A percentile compares a stretch with the other conserved stretches of the same genome.
These are phyloP conservation scores for Diacarnus erythraeanus DNA, from an alignment of 37 sponge, comb jelly and placozoan genomes.

Conservation along the genomic window DNA sequence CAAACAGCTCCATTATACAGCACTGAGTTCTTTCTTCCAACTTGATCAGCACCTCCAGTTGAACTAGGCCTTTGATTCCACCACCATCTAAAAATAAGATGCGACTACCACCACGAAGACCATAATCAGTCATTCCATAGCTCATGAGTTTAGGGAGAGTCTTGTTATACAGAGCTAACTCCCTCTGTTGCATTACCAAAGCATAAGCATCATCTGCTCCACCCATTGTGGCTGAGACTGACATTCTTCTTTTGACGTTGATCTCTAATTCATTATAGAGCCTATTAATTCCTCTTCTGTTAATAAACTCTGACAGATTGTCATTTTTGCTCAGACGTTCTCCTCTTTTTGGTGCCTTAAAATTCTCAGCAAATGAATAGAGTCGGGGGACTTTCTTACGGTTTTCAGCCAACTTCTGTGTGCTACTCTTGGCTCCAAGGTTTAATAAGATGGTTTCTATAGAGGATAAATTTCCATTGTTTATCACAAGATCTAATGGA, in stretches of 20 bases:
- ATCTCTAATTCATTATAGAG: slow-evolving; percentile 30
- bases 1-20: slow-evolving; percentile 42
- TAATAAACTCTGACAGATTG: slow-evolving; percentile 20
- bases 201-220: slow-evolving; percentile 27
- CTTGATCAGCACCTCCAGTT: slow-evolving; percentile 47
- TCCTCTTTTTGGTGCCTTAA: neutral
- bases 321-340: slow-evolving; percentile 9
- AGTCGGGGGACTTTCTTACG: neutral
- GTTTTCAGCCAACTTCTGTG: neutral
- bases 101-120: slow-evolving; percentile 19
- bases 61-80: slow-evolving; percentile 60
- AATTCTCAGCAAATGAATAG: slow-evolving; percentile 20
- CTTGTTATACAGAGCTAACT: slow-evolving; percentile 36
- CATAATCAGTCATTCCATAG: neutral
- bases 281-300: slow-evolving; percentile 3
- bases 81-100: slow-evolving; percentile 65
- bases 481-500: slow-evolving; percentile 32
- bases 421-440: slow-evolving; percentile 29
- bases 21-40: slow-evolving; percentile 23
- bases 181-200: slow-evolving; percentile 38
- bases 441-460: slow-evolving; percentile 16
- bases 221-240: slow-evolving; percentile 18
- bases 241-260: slow-evolving; percentile 22
- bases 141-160: neutral
- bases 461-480: neutral